phyloP scores from a whole-genome alignment of 2,113 vertebrate species.

The Grammomys dolichurus region DNA sequence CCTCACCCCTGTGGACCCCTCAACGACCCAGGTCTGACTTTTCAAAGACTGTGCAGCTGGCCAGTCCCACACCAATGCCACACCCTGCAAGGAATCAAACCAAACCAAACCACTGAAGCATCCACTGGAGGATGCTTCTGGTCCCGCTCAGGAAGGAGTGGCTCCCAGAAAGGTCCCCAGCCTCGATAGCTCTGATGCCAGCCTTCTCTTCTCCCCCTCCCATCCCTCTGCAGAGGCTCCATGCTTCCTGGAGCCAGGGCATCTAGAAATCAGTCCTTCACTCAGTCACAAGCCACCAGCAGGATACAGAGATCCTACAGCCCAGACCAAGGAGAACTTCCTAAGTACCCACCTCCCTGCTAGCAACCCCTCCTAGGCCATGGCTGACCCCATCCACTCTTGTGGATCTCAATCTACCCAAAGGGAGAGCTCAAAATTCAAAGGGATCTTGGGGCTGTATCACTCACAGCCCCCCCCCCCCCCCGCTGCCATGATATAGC shows the following conservation, averaged over 20 bases:
- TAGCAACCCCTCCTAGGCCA: neutral
- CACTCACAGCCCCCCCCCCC: neutral
- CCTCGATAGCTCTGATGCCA: neutral
- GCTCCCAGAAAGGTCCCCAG: neutral
- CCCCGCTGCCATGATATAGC: neutral
- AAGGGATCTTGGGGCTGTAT: neutral
- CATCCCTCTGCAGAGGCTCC: neutral
- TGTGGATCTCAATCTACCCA: neutral
- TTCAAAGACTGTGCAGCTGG: neutral
- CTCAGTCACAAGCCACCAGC: neutral
- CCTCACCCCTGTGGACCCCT: neutral
- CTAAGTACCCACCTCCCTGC: neutral
- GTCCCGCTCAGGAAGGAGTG: neutral
- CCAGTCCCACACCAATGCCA: neutral
- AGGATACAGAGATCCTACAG: neutral
- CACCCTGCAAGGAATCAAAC: neutral
- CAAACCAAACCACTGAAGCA: neutral
- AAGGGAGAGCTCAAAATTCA: neutral
- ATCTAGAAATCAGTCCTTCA: no score
- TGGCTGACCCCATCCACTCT: accelerated
- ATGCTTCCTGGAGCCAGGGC: neutral
- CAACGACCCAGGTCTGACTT: neutral
- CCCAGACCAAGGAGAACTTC: no score
- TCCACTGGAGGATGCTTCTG: neutral
- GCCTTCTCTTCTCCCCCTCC: neutral